A percentile compares a stretch with the other conserved stretches of the same genome.
These are phyloP conservation scores for Selenia dentaria DNA, from an alignment of 2,888 invertebrate species.

Conservation along the genomic window DNA sequence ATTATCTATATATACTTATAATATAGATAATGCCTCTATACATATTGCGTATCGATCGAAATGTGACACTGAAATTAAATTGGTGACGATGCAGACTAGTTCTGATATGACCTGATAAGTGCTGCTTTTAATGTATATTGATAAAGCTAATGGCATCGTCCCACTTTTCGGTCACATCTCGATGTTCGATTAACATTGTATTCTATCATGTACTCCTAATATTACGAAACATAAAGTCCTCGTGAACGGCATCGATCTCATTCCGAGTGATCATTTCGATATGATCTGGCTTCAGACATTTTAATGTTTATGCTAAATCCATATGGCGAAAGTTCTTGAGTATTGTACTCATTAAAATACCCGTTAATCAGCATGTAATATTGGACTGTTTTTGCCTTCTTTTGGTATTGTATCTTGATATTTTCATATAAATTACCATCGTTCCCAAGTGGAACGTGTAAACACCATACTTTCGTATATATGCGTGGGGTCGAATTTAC, in stretches of 20 bases:
- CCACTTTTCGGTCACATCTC: constrained; percentile 16
- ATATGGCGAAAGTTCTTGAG: too few species aligned
- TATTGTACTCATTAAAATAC: too few species aligned
- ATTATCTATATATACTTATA: too few species aligned
- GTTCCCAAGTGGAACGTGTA: constrained; percentile 16
- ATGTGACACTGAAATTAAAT: constrained; percentile 15
- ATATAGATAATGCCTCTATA: too few species aligned
- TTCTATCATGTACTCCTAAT: constrained; percentile 10
- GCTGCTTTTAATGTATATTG: constrained; percentile 12
- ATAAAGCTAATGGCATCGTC: constrained; percentile 20
- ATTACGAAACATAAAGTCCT: constrained; percentile 8
- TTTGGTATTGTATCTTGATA: too few species aligned
- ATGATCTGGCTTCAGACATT: neutral
- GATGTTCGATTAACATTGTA: constrained; percentile 10
- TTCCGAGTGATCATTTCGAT: constrained; percentile 1
- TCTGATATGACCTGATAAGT: constrained; percentile 16
- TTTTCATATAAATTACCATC: constrained; percentile 9
- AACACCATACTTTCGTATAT: constrained; percentile 21
- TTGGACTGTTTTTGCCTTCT: too few species aligned
- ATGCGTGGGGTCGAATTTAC: constrained; percentile 23
- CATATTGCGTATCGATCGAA: constrained; percentile 11
- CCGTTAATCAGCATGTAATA: too few species aligned
- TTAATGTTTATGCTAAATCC: too few species aligned
- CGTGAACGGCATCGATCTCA: constrained; percentile 7
- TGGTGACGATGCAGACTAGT: constrained; percentile 8